Base-by-base conservation (phyloP, 92 coral and sea anemone genomes). In the Porites evermanni region DNA sequence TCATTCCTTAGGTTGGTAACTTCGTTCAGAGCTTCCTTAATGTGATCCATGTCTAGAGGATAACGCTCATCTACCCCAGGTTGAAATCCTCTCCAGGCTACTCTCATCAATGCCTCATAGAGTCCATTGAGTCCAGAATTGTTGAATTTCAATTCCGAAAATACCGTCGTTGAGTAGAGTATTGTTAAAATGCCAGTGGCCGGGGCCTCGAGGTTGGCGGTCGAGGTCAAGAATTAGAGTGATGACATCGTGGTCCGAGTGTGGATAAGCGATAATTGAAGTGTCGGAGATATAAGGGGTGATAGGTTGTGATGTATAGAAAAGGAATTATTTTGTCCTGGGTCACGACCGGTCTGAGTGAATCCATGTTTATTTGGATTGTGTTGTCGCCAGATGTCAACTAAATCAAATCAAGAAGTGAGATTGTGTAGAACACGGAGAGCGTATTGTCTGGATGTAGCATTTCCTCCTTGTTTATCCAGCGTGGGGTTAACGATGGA, bases 61-160 rank as follows among this genome's bases (percentile, higher is more conserved):
- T 59, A 52, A 82, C 72, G 67, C 87, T 77, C 80, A 82, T 24
- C 87, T 69, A 82, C 87, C 72, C 20, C 9, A 64, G 67, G 20
- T 64, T 64, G 67, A 64, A 64, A 9, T 64, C 67, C 67, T 16
- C 67, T 64, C 67, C 67, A 64, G 67, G 67, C 67, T 64, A 7
- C 12, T 14, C 67, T 64, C 67, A 64, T 10, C 18, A 64, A 64
- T 38, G 47, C 6, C 47, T 38, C 47, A 38, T 38, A 29, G 32
- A 29, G 32, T 4, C 32, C 32, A 26, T 26, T 26, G 32, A 26
- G 32, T 26, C 32, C 32, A 26, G 32, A 26, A 1, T 26, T 26
- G 1, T 26, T 1, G 32, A 26, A 26, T 26, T 26, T 26, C 32
- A 26, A 26, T 26, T 26, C 32, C 32, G 2, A 29, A 38, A 38